Conservation (phyloP, 2,888 invertebrate genomes). For the Drosophila nigricruria region DNA sequence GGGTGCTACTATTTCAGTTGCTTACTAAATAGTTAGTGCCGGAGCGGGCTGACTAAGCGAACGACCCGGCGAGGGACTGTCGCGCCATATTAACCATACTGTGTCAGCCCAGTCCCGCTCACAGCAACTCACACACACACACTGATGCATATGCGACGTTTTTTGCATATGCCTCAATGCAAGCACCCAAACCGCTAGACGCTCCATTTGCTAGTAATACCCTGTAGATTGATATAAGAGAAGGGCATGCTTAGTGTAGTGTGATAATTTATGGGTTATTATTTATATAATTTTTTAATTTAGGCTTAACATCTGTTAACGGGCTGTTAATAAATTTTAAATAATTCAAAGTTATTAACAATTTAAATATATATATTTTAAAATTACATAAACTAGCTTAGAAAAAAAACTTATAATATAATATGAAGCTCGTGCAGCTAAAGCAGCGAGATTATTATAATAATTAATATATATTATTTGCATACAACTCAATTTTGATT, state of each 20-base stretch:
- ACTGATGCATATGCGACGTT: conserved; percentile 16
- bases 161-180: conserved; percentile 40
- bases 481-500: neutral
- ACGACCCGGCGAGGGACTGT: conserved; percentile 61
- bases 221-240: conserved; percentile 4
- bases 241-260: neutral
- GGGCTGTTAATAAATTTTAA: neutral
- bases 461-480: neutral
- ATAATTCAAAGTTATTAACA: neutral
- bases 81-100: conserved; percentile 74
- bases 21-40: conserved; percentile 80
- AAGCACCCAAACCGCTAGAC: conserved; percentile 47
- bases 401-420: neutral
- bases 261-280: neutral
- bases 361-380: too few relatives aligned
- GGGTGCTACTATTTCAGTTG: conserved; percentile 82
- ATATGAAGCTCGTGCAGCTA: too few relatives aligned
- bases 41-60: conserved; percentile 79
- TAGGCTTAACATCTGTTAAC: neutral
- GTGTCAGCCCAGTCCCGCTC: conserved; percentile 49
- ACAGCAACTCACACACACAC: conserved; percentile 16
- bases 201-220: conserved; percentile 57
- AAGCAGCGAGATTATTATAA: neutral
- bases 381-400: neutral
- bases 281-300: neutral